Evolutionary conservation across 2,888 invertebrate genomes (phyloP).

Genomic region (Polyommatus iphigenia): DNA sequence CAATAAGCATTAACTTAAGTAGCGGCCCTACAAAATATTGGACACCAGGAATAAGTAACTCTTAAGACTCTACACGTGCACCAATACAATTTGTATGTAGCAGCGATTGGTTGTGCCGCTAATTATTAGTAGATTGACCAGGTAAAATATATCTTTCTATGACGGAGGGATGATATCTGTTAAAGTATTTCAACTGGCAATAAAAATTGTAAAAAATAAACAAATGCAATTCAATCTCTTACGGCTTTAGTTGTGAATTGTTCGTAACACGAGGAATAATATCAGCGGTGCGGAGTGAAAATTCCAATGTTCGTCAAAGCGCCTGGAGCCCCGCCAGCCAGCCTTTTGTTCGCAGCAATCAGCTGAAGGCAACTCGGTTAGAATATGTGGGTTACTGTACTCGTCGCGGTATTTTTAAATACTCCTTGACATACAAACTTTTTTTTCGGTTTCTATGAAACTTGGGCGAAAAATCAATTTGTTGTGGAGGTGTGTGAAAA

Average conservation of each 20-base stretch:
- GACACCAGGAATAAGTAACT: no score
- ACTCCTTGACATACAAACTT: conserved; percentile 18
- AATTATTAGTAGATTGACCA: no score
- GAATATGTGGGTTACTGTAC: conserved; percentile 39
- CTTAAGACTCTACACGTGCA: no score
- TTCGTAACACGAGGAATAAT: conserved; percentile 38
- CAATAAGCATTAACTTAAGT: no score
- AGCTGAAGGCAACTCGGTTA: conserved; percentile 48
- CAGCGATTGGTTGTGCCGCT: background rate
- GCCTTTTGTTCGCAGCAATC: conserved; percentile 45
- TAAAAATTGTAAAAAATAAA: background rate
- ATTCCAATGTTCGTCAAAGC: conserved; percentile 48
- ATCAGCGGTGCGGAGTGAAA: conserved; percentile 47
- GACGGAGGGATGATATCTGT: no score
- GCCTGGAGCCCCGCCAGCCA: conserved; percentile 49
- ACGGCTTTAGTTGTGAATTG: conserved; percentile 21
- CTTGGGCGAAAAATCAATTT: background rate
- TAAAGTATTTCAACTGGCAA: no score
- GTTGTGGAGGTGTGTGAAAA: background rate
- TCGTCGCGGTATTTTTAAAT: conserved; percentile 31
- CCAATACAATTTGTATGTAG: background rate
- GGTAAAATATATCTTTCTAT: background rate
- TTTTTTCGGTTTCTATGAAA: background rate
- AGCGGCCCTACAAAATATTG: no score
- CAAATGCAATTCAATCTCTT: conserved; percentile 5